Percentiles rank a stretch among this genome's conserved stretches.
Conservation (phyloP, 2,888 invertebrate genomes). For the Coleophora flavipennella region DNA sequence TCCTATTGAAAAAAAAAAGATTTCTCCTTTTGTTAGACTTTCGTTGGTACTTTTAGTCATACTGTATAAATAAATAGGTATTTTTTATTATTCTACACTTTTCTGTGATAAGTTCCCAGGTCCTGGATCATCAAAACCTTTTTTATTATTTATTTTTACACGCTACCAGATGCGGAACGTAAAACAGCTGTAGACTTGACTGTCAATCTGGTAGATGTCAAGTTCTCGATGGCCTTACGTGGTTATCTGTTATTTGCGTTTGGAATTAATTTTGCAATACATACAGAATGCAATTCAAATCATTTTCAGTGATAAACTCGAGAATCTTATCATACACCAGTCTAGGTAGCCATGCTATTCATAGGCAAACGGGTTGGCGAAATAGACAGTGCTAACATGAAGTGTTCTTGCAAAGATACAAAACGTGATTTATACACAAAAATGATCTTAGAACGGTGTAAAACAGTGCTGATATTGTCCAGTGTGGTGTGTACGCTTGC, state of each 20-base stretch:
- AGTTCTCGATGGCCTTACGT: conserved; percentile 45
- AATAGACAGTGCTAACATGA: conserved; percentile 37
- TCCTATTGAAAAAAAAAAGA: no score
- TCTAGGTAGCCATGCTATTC: conserved; percentile 46
- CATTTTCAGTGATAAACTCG: conserved; percentile 29
- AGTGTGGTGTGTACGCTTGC: conserved; percentile 57
- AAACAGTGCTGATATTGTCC: conserved; percentile 56
- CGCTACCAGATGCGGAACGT: conserved; percentile 2
- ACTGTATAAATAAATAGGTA: no score
- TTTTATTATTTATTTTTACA: conserved; percentile 12
- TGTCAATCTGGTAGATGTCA: conserved; percentile 18
- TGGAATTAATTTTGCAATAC: conserved; percentile 36
- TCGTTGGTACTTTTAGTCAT: no score
- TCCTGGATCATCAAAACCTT: background rate
- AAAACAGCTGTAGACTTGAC: conserved; percentile 14
- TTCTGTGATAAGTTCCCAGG: no score
- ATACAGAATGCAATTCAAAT: conserved; percentile 51
- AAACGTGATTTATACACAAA: conserved; percentile 37
- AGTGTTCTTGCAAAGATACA: conserved; percentile 24
- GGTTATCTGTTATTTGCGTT: conserved; percentile 54
- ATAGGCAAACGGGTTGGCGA: conserved; percentile 43
- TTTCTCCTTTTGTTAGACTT: no score
- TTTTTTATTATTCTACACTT: no score
- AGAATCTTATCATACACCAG: conserved; percentile 34
- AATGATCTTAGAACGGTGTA: conserved; percentile 58